Percentiles rank a stretch among this genome's conserved stretches.
phyloP scores from a whole-genome alignment of 2,113 vertebrate genomes.

The Catharus bicknelli region DNA sequence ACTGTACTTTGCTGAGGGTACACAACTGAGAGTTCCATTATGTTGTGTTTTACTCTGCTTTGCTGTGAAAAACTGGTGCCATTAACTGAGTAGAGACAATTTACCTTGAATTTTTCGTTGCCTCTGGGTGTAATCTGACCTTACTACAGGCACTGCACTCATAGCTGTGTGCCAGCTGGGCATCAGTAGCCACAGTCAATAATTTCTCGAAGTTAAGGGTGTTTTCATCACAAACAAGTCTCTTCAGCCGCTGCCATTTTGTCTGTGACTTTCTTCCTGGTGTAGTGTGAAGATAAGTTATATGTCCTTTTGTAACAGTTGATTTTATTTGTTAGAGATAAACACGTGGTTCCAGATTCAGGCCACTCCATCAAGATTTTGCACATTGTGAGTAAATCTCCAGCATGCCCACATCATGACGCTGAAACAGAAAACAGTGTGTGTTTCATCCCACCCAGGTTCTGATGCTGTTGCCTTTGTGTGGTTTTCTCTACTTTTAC shows the following conservation, averaged over 20 bases:
- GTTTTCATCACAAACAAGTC: background rate
- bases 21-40: background rate
- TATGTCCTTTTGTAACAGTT: background rate
- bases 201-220: background rate
- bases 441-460: background rate
- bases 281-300: background rate
- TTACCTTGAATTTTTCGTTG: background rate
- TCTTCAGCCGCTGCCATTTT: background rate
- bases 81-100: background rate
- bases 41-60: background rate
- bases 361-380: background rate
- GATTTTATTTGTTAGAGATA: background rate
- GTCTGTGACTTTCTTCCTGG: background rate
- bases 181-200: background rate
- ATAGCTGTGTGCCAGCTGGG: background rate
- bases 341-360: background rate
- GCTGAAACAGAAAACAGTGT: too few species aligned
- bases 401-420: fast-evolving
- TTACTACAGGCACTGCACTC: background rate
- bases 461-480: background rate
- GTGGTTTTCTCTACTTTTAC: background rate
- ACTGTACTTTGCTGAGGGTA: background rate
- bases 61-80: background rate
- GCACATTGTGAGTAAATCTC: background rate
- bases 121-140: background rate